Evolutionary conservation across 2,888 invertebrate species (phyloP).

Genomic region (Eupithecia tripunctaria): DNA sequence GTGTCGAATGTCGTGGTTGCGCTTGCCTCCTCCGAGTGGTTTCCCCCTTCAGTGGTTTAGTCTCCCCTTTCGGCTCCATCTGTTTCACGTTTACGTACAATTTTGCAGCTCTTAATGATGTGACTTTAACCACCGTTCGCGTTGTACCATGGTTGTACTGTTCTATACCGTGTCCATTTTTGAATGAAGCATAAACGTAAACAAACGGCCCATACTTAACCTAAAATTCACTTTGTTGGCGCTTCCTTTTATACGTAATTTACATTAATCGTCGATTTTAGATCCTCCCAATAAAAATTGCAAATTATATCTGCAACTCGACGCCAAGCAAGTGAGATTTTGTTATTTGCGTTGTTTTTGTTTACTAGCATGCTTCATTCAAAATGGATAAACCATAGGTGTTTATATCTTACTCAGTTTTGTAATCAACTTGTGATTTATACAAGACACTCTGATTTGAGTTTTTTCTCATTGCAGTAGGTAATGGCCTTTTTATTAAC

Average conservation of each 20-base stretch:
- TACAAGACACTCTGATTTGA: not conserved
- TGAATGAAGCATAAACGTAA: too few relatives aligned
- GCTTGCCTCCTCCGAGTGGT: conserved; percentile 36
- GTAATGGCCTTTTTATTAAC: not conserved
- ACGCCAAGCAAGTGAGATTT: too few relatives aligned
- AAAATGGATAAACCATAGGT: too few relatives aligned
- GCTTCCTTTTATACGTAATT: too few relatives aligned
- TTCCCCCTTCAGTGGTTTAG: conserved; percentile 27
- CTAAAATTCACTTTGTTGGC: too few relatives aligned
- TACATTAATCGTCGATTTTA: too few relatives aligned
- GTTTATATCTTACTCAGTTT: not conserved
- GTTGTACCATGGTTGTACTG: conserved; percentile 37
- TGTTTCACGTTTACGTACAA: conserved; percentile 52
- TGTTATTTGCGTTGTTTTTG: too few relatives aligned
- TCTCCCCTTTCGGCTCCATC: conserved; percentile 42
- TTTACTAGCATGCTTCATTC: too few relatives aligned
- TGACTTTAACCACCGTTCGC: conserved; percentile 41
- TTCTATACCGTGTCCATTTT: too few relatives aligned
- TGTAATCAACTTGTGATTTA: not conserved
- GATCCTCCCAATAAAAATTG: too few relatives aligned
- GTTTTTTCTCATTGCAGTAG: not conserved
- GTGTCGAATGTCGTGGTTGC: conserved; percentile 44
- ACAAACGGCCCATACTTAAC: too few relatives aligned
- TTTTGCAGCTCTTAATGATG: conserved; percentile 49
- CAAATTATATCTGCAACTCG: too few relatives aligned